Percentiles rank a stretch among this genome's conserved stretches.
Evolutionary conservation across 2,888 invertebrate species (phyloP).

Genomic region (Xanthostigma xanthostigma): DNA sequence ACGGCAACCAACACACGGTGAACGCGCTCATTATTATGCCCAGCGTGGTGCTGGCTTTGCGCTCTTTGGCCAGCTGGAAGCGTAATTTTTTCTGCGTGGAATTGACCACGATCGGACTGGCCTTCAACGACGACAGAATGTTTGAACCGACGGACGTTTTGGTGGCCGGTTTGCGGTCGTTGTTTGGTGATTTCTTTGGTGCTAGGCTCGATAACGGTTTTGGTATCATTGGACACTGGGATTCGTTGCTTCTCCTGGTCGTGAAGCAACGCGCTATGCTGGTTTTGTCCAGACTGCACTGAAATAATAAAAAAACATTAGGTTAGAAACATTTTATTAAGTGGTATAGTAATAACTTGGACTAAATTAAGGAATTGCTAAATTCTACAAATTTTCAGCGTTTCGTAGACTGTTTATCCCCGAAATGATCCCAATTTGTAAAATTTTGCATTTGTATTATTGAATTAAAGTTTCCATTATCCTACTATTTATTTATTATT

Average conservation of each 20-base stretch:
- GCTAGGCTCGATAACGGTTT: conserved; percentile 14
- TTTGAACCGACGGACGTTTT: conserved; percentile 34
- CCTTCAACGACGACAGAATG: conserved; percentile 32
- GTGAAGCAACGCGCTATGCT: conserved; percentile 48
- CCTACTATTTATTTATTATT: too few relatives aligned
- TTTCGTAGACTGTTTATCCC: too few relatives aligned
- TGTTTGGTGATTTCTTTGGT: conserved; percentile 27
- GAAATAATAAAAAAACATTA: conserved; percentile 31
- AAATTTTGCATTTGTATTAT: too few relatives aligned
- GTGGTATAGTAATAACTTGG: too few relatives aligned
- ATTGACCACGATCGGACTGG: conserved; percentile 39
- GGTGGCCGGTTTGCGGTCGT: conserved; percentile 23
- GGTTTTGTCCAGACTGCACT: conserved; percentile 53
- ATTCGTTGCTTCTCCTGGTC: conserved; percentile 57
- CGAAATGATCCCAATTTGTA: too few relatives aligned
- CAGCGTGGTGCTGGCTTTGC: conserved; percentile 91
- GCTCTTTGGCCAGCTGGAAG: conserved; percentile 75
- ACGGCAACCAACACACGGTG: conserved; percentile 87
- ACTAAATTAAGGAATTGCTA: too few relatives aligned
- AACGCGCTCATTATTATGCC: conserved; percentile 95
- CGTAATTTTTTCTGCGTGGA: conserved; percentile 68
- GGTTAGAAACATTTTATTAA: background rate
- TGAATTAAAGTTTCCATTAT: too few relatives aligned
- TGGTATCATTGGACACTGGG: conserved; percentile 56
- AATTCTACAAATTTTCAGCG: too few relatives aligned